Base-by-base conservation (phyloP, 2,113 vertebrate species). In the Meriones unguiculatus region DNA sequence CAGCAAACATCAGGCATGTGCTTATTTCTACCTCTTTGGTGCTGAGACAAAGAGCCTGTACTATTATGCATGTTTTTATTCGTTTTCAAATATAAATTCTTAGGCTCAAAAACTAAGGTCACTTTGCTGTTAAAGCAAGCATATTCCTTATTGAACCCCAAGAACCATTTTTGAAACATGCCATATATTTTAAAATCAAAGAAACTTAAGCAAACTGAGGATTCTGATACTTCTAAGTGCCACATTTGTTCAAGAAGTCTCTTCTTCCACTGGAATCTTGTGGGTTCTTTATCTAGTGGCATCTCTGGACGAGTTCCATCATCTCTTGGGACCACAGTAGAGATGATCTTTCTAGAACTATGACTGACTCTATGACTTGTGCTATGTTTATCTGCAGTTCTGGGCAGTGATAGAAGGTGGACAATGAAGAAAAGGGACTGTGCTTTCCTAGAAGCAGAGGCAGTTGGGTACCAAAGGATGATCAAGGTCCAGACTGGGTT, bases 311-410 rank as follows among this genome's bases (percentile, higher is more conserved):
- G 30, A 50, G 0, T 10, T 0, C 70, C 3, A 69, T 25, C 46
- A 14, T 38, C 41, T 65, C 15, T 17, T 9, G 10, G n/a, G 30
- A 30, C 46, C 7, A 25, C 13, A 75, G 4, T 9, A 38, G 88
- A 50, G 70, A 32, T 54, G 35, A 41, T 14, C 30, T 76, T 54
- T 38, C 69, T 30, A 46, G 64, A 15, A 28, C 30, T 65, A 0
- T 0, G 17, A 35, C 4, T 8, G 38, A 24, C 18, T 30, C 10
- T 30, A 18, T 32, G 0, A 1, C n/a, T n/a, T 32, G 28, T 13
- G 2, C 20, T 4, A 3, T 59, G 18, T 41, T 75, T 87, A 17
- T 62, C 15, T 90, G 28, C 54, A 54, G 4, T 1, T 20, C 64
- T 64, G 72, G 15, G 65, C 46, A 28, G 14, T 0, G 12, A 12